phyloP scores from a whole-genome alignment of 2,888 invertebrate genomes.

The Candidula unifasciata region DNA sequence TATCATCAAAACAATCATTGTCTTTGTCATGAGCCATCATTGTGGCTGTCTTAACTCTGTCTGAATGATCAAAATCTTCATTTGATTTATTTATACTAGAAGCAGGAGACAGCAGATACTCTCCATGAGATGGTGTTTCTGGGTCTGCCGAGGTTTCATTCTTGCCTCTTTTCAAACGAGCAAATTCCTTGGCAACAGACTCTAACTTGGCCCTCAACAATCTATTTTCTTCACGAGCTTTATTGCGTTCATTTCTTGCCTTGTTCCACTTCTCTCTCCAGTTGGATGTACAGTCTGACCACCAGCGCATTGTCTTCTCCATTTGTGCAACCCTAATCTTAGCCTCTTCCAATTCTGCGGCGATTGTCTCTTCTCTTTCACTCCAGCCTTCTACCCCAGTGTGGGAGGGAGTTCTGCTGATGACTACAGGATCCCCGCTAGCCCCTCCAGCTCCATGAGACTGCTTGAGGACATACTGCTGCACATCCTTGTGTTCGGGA shows the following conservation, averaged over 20 bases:
- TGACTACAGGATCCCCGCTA: constrained; percentile 25
- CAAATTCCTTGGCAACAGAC: constrained; percentile 79
- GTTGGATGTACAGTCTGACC: constrained; percentile 97
- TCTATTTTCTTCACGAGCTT: constrained; percentile 92
- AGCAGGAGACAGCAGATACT: background rate
- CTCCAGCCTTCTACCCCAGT: constrained; percentile 74
- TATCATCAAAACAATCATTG: constrained; percentile 46
- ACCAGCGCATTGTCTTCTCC: constrained; percentile 99
- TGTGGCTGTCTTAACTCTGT: constrained; percentile 45
- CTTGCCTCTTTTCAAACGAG: constrained; percentile 86
- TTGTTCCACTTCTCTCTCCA: constrained; percentile 98
- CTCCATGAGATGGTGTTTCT: constrained; percentile 78
- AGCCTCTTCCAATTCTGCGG: constrained; percentile 94
- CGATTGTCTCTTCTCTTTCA: constrained; percentile 81
- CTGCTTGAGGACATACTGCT: constrained; percentile 31
- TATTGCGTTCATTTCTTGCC: constrained; percentile 91
- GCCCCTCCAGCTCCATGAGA: constrained; percentile 48
- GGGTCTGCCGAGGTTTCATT: constrained; percentile 88
- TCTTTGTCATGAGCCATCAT: constrained; percentile 44
- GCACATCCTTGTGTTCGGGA: constrained; percentile 34
- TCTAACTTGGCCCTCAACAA: constrained; percentile 89
- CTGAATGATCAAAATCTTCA: constrained; percentile 81
- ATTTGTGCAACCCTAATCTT: constrained; percentile 96
- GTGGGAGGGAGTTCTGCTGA: constrained; percentile 49
- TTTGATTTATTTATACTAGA: constrained; percentile 80